Conservation (phyloP, 2,113 vertebrate genomes). For the Oceanites oceanicus region DNA sequence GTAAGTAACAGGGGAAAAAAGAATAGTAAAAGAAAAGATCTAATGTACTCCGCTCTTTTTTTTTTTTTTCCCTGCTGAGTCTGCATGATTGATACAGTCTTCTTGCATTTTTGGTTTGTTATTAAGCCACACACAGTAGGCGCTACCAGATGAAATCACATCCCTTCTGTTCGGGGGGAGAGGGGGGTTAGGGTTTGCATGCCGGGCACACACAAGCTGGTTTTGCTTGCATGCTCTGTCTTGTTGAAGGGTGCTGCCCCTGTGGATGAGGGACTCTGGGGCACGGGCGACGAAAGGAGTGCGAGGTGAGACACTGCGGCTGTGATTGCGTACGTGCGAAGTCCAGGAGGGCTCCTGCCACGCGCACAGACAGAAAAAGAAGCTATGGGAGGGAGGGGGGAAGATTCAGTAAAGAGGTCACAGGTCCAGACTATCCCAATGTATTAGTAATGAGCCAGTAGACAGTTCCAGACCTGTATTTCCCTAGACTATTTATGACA, state of each 20-base stretch:
- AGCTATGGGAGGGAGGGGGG: not conserved
- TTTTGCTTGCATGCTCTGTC: not conserved
- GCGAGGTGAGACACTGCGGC: not conserved
- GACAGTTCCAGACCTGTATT: slow-evolving; percentile 53
- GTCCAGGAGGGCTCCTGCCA: not conserved
- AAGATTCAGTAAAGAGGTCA: slow-evolving; percentile 33
- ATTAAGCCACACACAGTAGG: not conserved
- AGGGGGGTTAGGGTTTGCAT: not conserved
- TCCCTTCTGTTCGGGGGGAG: not conserved
- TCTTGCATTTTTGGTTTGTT: not conserved
- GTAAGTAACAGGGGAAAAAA: not conserved
- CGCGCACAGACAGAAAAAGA: not conserved
- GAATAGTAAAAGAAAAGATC: not conserved
- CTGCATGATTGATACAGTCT: not conserved
- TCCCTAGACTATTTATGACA: slow-evolving; percentile 29
- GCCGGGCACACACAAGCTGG: not conserved
- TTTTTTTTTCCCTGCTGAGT: not conserved
- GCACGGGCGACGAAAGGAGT: not conserved
- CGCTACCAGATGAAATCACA: not conserved
- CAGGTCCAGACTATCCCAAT: slow-evolving; percentile 38
- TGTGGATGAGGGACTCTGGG: not conserved
- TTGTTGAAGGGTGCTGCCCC: not conserved
- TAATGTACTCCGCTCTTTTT: not conserved
- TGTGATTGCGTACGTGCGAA: not conserved
- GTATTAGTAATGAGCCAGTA: slow-evolving; percentile 64